Conservation (phyloP, 1,140 invertebrate genomes). For the Globodera ellingtonae region DNA sequence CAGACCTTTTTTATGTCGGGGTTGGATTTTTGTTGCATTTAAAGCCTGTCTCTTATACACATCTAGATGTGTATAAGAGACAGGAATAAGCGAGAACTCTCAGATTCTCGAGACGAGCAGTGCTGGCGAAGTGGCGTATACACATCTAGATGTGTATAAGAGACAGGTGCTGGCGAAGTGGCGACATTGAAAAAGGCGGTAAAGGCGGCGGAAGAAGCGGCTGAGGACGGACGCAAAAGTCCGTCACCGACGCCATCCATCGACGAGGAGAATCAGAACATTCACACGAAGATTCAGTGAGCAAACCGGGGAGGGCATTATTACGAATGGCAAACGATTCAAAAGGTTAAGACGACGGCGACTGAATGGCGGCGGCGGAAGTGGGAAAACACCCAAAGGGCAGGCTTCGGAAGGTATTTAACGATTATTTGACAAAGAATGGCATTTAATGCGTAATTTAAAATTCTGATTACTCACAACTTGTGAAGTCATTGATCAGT, state of each 20-base stretch:
- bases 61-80: too few relatives aligned
- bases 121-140: neutral
- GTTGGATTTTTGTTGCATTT: too few relatives aligned
- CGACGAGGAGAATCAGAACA: neutral
- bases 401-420: neutral
- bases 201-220: neutral
- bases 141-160: too few relatives aligned
- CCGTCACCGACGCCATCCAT: conserved; percentile 6
- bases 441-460: neutral
- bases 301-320: neutral
- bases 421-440: neutral
- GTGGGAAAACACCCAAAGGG: neutral
- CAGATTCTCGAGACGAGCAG: neutral
- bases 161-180: too few relatives aligned
- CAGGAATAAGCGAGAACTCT: neutral
- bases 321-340: neutral
- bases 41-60: too few relatives aligned
- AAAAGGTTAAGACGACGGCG: neutral
- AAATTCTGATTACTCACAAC: too few relatives aligned
- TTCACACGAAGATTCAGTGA: conserved; percentile 11
- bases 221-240: neutral
- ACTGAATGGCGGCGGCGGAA: neutral
- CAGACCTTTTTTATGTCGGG: too few relatives aligned
- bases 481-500: too few relatives aligned
- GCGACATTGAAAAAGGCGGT: conserved; percentile 3